Conservation (phyloP, 2,113 vertebrate genomes). For the Athene noctua region DNA sequence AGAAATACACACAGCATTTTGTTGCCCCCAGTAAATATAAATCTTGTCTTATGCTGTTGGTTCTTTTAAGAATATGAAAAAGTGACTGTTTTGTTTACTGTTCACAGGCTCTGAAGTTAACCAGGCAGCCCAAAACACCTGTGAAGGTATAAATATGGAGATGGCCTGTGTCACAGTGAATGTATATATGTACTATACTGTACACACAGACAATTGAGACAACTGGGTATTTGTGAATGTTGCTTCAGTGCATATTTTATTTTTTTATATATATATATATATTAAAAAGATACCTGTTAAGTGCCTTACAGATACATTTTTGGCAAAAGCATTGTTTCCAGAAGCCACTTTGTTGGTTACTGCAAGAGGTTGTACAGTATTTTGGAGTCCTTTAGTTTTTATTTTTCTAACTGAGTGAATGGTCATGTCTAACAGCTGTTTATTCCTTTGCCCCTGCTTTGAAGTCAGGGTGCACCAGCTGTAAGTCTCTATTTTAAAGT, state of each 20-base stretch:
- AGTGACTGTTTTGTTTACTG: constrained; percentile 13
- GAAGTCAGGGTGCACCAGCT: neutral
- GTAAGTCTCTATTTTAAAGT: constrained; percentile 41
- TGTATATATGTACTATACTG: constrained; percentile 76
- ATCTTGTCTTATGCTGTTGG: neutral
- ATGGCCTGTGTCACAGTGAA: neutral
- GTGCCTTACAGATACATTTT: constrained; percentile 81
- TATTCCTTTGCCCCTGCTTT: neutral
- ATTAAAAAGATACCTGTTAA: constrained; percentile 69
- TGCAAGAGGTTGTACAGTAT: constrained; percentile 64
- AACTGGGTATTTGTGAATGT: constrained; percentile 74
- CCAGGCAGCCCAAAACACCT: constrained; percentile 79
- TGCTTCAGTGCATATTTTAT: constrained; percentile 79
- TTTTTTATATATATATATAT: constrained; percentile 73
- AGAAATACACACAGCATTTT: accelerated
- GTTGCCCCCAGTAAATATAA: neutral
- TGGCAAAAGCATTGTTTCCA: constrained; percentile 67
- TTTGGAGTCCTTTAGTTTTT: constrained; percentile 61
- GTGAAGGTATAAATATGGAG: constrained; percentile 75
- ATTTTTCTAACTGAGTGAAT: constrained; percentile 30
- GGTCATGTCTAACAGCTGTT: neutral
- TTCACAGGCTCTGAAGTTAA: constrained; percentile 82
- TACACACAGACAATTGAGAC: constrained; percentile 61
- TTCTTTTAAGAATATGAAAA: neutral
- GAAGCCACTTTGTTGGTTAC: constrained; percentile 61